phyloP scores from a whole-genome alignment of 2,113 vertebrate species.

The Hemichromis elongatus region DNA sequence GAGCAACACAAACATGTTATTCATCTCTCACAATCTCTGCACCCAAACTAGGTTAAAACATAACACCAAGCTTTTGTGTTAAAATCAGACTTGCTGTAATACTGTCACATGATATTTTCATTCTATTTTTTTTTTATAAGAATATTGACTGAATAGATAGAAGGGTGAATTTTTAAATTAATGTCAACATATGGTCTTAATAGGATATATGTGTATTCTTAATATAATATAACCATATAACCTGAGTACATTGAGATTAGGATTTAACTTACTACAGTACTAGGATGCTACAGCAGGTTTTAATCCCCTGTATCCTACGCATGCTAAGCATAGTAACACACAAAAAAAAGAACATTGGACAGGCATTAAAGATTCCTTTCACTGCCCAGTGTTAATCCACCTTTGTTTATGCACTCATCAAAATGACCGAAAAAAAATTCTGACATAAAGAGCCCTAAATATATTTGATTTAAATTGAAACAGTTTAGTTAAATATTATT shows the following conservation, averaged over 20 bases:
- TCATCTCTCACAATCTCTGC: constrained; percentile 10
- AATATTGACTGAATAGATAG: neutral
- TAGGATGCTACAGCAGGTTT: neutral
- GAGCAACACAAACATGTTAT: constrained; percentile 50
- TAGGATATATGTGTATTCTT: neutral
- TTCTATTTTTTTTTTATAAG: neutral
- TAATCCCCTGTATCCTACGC: neutral
- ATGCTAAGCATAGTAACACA: neutral
- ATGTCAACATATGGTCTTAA: neutral
- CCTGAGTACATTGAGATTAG: neutral
- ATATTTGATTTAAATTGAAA: neutral
- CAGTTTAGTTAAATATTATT: neutral
- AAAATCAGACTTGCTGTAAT: neutral
- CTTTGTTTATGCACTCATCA: neutral
- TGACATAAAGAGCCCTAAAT: neutral
- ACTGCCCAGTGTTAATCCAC: neutral
- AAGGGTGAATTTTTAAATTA: neutral
- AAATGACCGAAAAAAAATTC: neutral
- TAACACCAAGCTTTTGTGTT: neutral
- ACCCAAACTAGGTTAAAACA: constrained; percentile 9
- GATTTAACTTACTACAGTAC: neutral
- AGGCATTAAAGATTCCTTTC: neutral
- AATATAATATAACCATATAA: neutral
- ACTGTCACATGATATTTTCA: neutral
- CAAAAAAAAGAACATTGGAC: neutral